Conservation (phyloP, 1,140 invertebrate species). For the Lepidurus apus region DNA sequence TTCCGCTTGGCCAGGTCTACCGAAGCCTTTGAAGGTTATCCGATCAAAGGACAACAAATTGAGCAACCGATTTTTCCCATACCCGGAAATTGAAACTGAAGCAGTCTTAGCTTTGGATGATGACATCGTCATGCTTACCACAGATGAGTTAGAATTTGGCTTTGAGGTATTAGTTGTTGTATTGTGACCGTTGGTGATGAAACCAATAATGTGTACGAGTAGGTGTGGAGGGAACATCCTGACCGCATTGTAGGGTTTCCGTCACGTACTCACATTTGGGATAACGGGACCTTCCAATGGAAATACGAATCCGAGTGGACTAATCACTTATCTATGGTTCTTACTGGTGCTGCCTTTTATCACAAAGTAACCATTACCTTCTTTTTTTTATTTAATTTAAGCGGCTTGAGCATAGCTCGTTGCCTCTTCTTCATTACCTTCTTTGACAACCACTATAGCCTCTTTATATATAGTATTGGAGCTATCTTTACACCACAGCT, state of each 20-base stretch:
- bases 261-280: slow-evolving; percentile 81
- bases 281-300: slow-evolving; percentile 74
- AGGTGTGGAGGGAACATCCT: slow-evolving; percentile 90
- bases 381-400: too few relatives aligned
- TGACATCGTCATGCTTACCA: slow-evolving; percentile 88
- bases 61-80: slow-evolving; percentile 89
- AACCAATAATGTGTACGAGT: slow-evolving; percentile 37
- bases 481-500: slow-evolving; percentile 75
- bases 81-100: slow-evolving; percentile 88
- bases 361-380: slow-evolving; percentile 61
- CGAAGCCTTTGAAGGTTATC: slow-evolving; percentile 83
- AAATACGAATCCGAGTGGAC: slow-evolving; percentile 93
- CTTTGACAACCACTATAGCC: neutral
- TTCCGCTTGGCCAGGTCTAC: slow-evolving; percentile 78
- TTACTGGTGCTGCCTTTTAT: slow-evolving; percentile 89
- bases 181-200: neutral
- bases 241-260: slow-evolving; percentile 89
- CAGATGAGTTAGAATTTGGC: slow-evolving; percentile 88
- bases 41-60: slow-evolving; percentile 85
- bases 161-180: slow-evolving; percentile 53
- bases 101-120: slow-evolving; percentile 86
- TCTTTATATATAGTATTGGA: slow-evolving; percentile 62
- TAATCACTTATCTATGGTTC: slow-evolving; percentile 86
- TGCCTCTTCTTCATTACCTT: too few relatives aligned
- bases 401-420: too few relatives aligned